Evolutionary conservation across 1,140 invertebrate genomes (phyloP), one percentile per base, ranked within the genome.

Genomic region (Penaeus chinensis): DNA sequence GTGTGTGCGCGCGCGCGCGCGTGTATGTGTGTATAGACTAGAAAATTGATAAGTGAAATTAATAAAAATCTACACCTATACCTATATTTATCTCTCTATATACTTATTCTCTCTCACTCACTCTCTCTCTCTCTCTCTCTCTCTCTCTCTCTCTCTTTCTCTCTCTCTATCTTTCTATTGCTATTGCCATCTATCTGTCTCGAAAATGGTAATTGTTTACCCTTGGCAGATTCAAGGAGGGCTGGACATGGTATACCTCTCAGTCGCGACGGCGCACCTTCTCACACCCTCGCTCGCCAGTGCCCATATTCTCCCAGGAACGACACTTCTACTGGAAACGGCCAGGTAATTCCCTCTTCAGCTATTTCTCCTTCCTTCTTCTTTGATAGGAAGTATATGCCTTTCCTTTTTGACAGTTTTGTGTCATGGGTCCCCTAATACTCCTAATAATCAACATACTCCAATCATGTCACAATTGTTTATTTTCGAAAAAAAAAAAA

Each of bases 191-290:
- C 69, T 16, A 16, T 32, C 19, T 22, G n/a, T 32, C 27, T 76
- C 22, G 8, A 0, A 10, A n/a, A 76, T 24, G 42, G 18, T 5
- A 32, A 76, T 19, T 54, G 16, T 77, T 37, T 77, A 54, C 42
- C 37, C 76, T 22, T 11, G 16, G 16, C 54, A 82, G 85, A 22
- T 87, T 32, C 54, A 76, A 20, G 85, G 85, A 18, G 66, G 63
- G 2, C 11, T 87, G 27, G 85, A 87, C 60, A 8, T 87, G 66
- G 71, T 87, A 20, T 87, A 87, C 37, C 42, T 87, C 60, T 87
- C 85, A 20, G 85, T 65, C 22, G 85, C 85, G 54, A 87, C 76
- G 66, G 85, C 85, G 13, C 85, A 87, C 37, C 69, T 82, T 24
- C 27, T 87, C 20, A 76, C 79, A 16, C 80, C 85, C 27, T 62